Conservation (phyloP, 2,797 vertebrate species). For the Artibeus lituratus region DNA sequence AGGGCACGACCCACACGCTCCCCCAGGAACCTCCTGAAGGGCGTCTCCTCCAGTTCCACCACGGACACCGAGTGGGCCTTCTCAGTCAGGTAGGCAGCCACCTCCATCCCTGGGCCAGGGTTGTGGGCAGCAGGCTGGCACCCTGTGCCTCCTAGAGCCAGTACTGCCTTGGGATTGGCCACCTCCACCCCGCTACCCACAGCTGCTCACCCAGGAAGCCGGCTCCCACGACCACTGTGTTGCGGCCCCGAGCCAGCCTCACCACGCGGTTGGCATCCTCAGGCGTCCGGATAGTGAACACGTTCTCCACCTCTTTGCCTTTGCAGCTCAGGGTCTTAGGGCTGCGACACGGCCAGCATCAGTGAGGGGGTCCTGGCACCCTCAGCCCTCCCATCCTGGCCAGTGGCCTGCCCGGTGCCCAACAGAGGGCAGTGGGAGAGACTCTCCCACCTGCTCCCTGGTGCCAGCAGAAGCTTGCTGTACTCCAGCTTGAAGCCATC, state of each 20-base stretch:
- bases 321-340: slow-evolving; percentile 94
- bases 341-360: slow-evolving; percentile 76
- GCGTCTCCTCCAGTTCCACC: slow-evolving; percentile 93
- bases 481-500: slow-evolving; percentile 97
- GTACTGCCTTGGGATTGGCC: background rate
- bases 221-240: slow-evolving; percentile 95
- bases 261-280: slow-evolving; percentile 95
- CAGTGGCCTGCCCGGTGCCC: background rate
- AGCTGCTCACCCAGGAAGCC: slow-evolving; percentile 92
- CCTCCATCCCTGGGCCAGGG: slow-evolving; percentile 92
- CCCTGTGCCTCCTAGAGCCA: background rate
- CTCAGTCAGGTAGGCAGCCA: slow-evolving; percentile 93
- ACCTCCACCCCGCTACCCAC: too few relatives aligned
- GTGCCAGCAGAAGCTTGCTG: slow-evolving; percentile 95
- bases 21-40: slow-evolving; percentile 94
- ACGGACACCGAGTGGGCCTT: slow-evolving; percentile 97
- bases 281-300: slow-evolving; percentile 92
- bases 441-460: slow-evolving; percentile 91
- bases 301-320: slow-evolving; percentile 93
- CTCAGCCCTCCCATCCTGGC: background rate
- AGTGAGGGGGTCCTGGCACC: background rate
- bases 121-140: background rate
- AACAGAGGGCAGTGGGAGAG: too few relatives aligned
- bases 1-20: slow-evolving; percentile 94
- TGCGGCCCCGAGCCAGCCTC: slow-evolving; percentile 92